Base-by-base conservation (phyloP, 2,797 vertebrate species). In the Mormyrus hasselquistii region DNA sequence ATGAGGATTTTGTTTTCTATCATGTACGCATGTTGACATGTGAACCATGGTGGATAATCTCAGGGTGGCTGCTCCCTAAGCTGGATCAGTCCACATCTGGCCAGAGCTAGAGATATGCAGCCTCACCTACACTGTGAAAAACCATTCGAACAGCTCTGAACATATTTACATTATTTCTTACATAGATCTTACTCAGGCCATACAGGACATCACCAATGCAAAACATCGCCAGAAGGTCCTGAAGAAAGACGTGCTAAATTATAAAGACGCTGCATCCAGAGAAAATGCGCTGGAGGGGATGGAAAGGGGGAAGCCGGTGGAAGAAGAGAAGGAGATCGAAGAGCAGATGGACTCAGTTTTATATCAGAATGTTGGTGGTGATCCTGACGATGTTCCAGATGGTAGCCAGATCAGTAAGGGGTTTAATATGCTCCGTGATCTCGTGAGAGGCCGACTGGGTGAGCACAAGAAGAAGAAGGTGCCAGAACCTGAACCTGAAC, bases 401-500 rank as follows among this genome's bases (percentile, higher is more conserved):
- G 98, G 99, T 91, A 97, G 97, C 85, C 96, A 96, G 93, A 97
- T 99, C 92, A 99, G 98, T 95, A 99, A 97, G 94, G 97, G 97
- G 90, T 99, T 99, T 0, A 96, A 97, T 91, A 98, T 97, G 69
- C 95, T 99, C 4, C 97, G 96, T 90, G 97, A 97, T 93, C 96
- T 97, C 19, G 96, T 99, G 90, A 96, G 94, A 91, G 97, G 97
- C 90, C 95, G 94, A 93, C 96, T 98, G 93, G 95, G 94, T 89
- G 95, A 93, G 89, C 91, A 93, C 93, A 96, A 94, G 91, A 96
- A 94, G 91, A 53, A 55, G 84, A 96, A 90, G 89, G 96, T 96
- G 0, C 52, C 52, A 0, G 52, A 86, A 12, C 52, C 84, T 29
- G 4, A 86, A 9, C n/a, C 44, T 22, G 96, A 97, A 89, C 95